Base-by-base conservation (phyloP, 92 coral and sea anemone genomes). In the Zoanthus sansibaricus region DNA sequence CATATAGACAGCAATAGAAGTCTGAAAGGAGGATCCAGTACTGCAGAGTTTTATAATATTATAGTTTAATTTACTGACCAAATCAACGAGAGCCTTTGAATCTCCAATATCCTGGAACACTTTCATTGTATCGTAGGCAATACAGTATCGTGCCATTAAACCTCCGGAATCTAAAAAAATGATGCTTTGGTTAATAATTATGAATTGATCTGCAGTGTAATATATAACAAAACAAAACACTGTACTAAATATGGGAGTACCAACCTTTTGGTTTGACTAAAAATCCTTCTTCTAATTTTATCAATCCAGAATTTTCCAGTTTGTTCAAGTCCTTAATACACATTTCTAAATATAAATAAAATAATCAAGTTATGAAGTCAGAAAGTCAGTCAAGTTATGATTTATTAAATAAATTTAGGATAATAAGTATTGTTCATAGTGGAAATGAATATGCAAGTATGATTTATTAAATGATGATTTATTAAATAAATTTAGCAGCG, bases 131-230 rank as follows among this genome's bases (percentile, higher is more conserved):
- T 95, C 98, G 86, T 88, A 97, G 75, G 99, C 99, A 51, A 97
- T 94, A 56, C 92, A 97, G 90, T 97, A 97, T 77, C 99, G 92
- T 21, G 99, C 99, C 99, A 97, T 97, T 61, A 97, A 88, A 20
- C 96, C 92, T 44, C 99, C 99, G 20, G 97, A 86, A 75, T 95
- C 99, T 97, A 30, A 33, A 58, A 46, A 21, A 44, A n/a, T 2
- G 45, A 45, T 1, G 15, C n/a, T 62, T 62, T n/a, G n/a, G 3
- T 30, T 8, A 30, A 0, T 20, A 17, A 52, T 25, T 4, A 49
- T 51, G 30, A 1, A 25, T 3, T 18, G 6, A 15, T 13, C 12
- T 54, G 21, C 6, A 51, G 45, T 17, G 15, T 10, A 62, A 1
- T 14, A 13, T 14, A 2, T 12, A 17, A 17, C n/a, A 17, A 62